Evolutionary conservation across 2,113 vertebrate genomes (phyloP).

Genomic region (Glaucidium brasilianum): DNA sequence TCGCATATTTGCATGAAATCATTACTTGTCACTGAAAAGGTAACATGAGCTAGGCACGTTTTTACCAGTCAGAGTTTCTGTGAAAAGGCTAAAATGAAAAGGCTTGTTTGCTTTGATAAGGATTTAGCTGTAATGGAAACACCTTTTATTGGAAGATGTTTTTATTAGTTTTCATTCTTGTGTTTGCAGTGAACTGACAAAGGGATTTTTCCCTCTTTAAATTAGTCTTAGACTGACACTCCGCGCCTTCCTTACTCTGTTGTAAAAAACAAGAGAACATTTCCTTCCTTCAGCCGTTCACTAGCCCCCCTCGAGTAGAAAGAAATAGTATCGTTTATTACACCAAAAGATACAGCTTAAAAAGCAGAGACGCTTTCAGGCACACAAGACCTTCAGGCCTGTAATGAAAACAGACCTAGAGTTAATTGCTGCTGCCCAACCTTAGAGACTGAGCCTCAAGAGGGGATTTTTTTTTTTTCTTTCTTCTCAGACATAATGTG

Average conservation of each 20-base stretch:
- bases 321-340: not conserved
- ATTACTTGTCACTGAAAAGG: not conserved
- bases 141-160: slow-evolving; percentile 27
- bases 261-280: not conserved
- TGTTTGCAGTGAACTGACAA: slow-evolving; percentile 15
- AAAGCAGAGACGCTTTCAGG: not conserved
- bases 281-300: not conserved
- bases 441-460: not conserved
- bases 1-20: slow-evolving; percentile 23
- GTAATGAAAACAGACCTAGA: not conserved
- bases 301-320: not conserved
- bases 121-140: slow-evolving; percentile 41
- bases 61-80: not conserved
- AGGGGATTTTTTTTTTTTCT: not conserved
- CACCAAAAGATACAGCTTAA: not conserved
- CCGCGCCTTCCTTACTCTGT: not conserved
- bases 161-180: slow-evolving; percentile 48
- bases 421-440: not conserved
- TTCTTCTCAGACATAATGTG: not conserved
- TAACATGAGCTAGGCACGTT: not conserved
- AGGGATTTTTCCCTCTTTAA: slow-evolving; percentile 3
- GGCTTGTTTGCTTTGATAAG: slow-evolving; percentile 52
- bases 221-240: not conserved
- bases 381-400: not conserved
- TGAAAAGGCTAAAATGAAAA: slow-evolving; percentile 27